A percentile compares a stretch with the other conserved stretches of the same genome.
phyloP scores from a whole-genome alignment of 2,888 invertebrate genomes.

The Galerucella calmariensis region DNA sequence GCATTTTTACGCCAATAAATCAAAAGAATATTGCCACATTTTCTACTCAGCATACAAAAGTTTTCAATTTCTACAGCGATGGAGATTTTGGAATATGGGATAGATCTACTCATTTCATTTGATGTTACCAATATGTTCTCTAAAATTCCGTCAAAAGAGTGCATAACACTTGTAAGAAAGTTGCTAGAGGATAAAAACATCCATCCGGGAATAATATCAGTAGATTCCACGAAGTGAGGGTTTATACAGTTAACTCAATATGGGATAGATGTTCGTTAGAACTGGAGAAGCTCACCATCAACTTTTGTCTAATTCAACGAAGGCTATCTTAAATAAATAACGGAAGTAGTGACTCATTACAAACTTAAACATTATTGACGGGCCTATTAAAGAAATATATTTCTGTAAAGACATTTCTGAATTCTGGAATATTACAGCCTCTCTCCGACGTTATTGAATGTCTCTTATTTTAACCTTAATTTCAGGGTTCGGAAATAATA shows the following conservation, averaged over 20 bases:
- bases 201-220: no score
- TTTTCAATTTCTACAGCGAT: conserved; percentile 63
- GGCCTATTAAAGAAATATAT: no score
- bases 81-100: conserved; percentile 71
- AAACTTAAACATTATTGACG: no score
- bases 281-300: conserved; percentile 54
- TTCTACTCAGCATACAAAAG: conserved; percentile 66
- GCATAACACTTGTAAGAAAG: no score
- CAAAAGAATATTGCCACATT: conserved; percentile 50
- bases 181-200: no score
- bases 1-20: no score
- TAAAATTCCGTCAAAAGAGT: no score
- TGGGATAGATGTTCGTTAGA: conserved; percentile 67
- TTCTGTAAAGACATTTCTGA: conserved; percentile 12
- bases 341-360: no score
- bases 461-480: conserved; percentile 21
- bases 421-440: not conserved
- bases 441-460: conserved; percentile 4
- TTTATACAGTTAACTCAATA: no score
- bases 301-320: conserved; percentile 49
- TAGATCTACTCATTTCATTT: no score
- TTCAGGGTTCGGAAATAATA: not conserved
- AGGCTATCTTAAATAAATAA: conserved; percentile 51
- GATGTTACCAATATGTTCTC: no score
- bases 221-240: no score